Evolutionary conservation across 2,113 vertebrate genomes (phyloP), one percentile per base, ranked within the genome.

Genomic region (Pseudorectes ferrugineus): DNA sequence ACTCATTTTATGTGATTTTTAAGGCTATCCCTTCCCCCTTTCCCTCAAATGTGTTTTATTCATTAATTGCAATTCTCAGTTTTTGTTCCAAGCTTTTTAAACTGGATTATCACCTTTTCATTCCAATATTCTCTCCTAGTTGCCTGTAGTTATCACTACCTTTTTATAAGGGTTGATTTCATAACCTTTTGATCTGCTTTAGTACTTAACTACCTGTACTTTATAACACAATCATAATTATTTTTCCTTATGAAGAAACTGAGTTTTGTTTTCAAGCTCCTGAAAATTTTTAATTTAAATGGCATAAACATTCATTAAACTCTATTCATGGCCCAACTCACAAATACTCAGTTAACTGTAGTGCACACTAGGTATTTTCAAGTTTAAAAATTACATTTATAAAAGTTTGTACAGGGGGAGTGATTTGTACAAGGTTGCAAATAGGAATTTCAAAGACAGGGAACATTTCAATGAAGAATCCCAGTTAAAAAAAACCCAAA

Each of bases 91-190:
- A 73, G 89, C 26, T 76, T 84, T 73, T 92, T 72, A 71, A 75
- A 51, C 40, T 14, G 86, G 95, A 95, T 98, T 96, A 98, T 85
- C 96, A 93, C 85, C 78, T 96, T 95, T 93, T 96, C 51, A 52
- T 55, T 87, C 65, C 42, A 63, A 40, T 88, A 90, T 78, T 93
- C 82, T 95, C 67, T 81, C 87, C 45, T 74, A 71, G 48, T 67
- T 93, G 59, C 74, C 75, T 80, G 40, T 48, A 93, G 88, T 70
- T 71, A 87, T 95, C 81, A 31, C 61, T 75, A 86, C 71, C 43
- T 93, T 70, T 93, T 87, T 78, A 33, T 65, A 78, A 68, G 10
- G n/a, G 40, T 66, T 94, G 51, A 91, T 95, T 96, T 95, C 48
- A 81, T 84, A 95, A 92, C 85, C 57, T 92, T 88, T 93, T 92